Conservation (phyloP, 2,888 invertebrate genomes). For the Cryptophagus acutangulus region DNA sequence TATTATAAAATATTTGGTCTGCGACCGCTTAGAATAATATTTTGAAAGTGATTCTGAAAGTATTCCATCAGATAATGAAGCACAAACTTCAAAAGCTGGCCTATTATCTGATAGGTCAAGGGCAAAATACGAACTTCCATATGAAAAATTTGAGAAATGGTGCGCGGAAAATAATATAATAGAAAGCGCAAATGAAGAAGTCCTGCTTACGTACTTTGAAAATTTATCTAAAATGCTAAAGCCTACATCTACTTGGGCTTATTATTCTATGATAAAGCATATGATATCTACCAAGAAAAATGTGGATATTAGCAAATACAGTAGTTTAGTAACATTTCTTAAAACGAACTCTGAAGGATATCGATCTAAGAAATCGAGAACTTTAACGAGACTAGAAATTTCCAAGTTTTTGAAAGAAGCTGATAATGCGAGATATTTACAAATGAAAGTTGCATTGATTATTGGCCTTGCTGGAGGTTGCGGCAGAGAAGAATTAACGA, state of each 20-base stretch:
- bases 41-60: too few species aligned
- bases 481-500: slow-evolving; percentile 19
- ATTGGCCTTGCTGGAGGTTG: slow-evolving; percentile 22
- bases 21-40: too few species aligned
- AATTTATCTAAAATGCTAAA: too few species aligned
- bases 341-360: neutral
- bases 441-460: slow-evolving; percentile 16
- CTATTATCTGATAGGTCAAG: too few species aligned
- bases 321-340: neutral
- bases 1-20: too few species aligned
- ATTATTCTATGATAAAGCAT: neutral
- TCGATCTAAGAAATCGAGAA: neutral
- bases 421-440: neutral
- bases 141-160: too few species aligned
- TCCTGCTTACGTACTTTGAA: too few species aligned
- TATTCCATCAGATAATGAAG: too few species aligned
- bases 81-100: too few species aligned
- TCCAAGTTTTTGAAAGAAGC: neutral
- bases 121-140: too few species aligned
- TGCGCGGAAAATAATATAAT: too few species aligned
- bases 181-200: too few species aligned
- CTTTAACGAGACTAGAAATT: neutral
- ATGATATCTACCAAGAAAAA: neutral
- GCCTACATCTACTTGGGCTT: neutral
- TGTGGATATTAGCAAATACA: neutral